Evolutionary conservation across 2,113 vertebrate genomes (phyloP).

Genomic region (Paramormyrops kingsleyae): DNA sequence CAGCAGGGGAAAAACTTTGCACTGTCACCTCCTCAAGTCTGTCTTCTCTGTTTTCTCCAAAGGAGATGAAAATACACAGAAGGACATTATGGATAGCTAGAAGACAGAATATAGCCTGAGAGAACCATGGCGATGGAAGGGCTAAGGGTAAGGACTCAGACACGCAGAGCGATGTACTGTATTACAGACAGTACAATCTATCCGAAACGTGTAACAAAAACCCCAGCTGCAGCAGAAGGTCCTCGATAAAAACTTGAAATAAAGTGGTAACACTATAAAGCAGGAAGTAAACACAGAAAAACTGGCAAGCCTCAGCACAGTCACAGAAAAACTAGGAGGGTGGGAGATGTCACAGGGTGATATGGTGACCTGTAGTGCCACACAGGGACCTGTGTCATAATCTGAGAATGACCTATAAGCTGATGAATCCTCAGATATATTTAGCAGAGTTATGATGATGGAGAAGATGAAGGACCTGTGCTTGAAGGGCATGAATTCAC

Average conservation of each 20-base stretch:
- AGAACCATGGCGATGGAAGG: not conserved
- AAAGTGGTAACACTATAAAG: constrained; percentile 14
- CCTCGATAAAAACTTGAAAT: not conserved
- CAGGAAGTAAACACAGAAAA: not conserved
- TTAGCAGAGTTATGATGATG: not conserved
- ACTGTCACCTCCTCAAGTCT: constrained; percentile 34
- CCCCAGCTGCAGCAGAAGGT: not conserved
- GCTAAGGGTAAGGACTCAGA: not conserved
- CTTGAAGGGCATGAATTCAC: not conserved
- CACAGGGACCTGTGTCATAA: not conserved
- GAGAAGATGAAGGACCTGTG: not conserved
- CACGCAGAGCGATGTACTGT: not conserved
- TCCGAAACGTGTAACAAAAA: not conserved
- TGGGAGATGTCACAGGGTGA: not conserved
- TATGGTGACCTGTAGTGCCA: not conserved
- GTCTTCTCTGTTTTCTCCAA: constrained; percentile 21
- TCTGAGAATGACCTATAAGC: not conserved
- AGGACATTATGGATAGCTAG: constrained; percentile 40
- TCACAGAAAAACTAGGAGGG: not conserved
- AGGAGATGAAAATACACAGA: constrained; percentile 19
- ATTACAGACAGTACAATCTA: not conserved
- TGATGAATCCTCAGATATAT: not conserved
- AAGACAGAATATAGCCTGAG: not conserved
- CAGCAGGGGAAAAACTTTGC: not conserved
- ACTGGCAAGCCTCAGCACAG: not conserved